A percentile compares a stretch with the other conserved stretches of the same genome.
Conservation (phyloP, 2,113 vertebrate genomes). For the Corythoichthys intestinalis region DNA sequence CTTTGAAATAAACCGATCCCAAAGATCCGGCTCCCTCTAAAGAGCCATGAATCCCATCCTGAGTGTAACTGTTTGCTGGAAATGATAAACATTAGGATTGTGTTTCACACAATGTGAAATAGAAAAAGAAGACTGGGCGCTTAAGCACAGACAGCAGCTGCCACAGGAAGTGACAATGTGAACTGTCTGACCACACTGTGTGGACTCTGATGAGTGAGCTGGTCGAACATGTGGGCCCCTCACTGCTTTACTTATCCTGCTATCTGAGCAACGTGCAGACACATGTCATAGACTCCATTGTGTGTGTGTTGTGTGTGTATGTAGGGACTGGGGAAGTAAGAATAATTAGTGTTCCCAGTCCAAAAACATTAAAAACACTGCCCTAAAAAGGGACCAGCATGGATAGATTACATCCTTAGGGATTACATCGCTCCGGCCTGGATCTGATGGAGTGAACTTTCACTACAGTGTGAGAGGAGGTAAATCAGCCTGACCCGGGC, state of each 20-base stretch:
- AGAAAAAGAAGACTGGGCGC: slow-evolving; percentile 23
- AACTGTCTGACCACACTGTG: slow-evolving; percentile 34
- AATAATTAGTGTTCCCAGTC: slow-evolving; percentile 25
- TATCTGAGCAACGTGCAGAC: not conserved
- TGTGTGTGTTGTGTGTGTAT: slow-evolving; percentile 3
- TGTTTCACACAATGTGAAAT: slow-evolving; percentile 11
- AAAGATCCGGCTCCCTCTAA: too few relatives aligned
- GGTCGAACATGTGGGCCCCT: slow-evolving; percentile 57
- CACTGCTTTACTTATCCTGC: not conserved
- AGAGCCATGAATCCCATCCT: too few relatives aligned
- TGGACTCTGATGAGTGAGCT: slow-evolving; percentile 40
- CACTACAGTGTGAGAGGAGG: slow-evolving; percentile 31
- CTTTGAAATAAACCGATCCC: too few relatives aligned
- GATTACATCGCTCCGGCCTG: slow-evolving; percentile 21
- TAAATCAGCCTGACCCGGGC: slow-evolving; percentile 45
- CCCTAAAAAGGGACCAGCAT: slow-evolving; percentile 18
- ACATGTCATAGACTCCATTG: slow-evolving; percentile 27
- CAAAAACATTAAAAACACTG: slow-evolving; percentile 20
- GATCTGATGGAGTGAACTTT: slow-evolving; percentile 30
- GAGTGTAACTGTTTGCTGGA: not conserved
- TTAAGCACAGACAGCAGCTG: slow-evolving; percentile 19
- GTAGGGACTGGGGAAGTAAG: slow-evolving; percentile 30
- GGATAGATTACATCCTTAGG: slow-evolving; percentile 40
- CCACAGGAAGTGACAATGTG: slow-evolving; percentile 50
- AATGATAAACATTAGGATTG: not conserved